These are phyloP conservation scores for Notocelia uddmanniana DNA, from an alignment of 2,888 invertebrate species.

Conservation along the genomic window DNA sequence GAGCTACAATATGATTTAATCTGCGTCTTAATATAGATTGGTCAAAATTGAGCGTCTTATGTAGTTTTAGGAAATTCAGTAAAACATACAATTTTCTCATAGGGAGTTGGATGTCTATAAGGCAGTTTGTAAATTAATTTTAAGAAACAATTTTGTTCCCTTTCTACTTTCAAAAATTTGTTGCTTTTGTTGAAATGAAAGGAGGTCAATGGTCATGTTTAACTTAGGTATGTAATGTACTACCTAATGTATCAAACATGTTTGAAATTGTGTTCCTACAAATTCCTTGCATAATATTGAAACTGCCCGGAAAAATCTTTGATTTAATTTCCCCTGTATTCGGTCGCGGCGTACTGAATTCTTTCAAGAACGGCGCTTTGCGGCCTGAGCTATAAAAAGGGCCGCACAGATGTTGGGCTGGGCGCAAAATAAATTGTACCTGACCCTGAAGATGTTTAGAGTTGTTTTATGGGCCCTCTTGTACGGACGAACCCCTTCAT, in stretches of 20 bases:
- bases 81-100: too few relatives aligned
- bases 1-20: too few relatives aligned
- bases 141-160: too few relatives aligned
- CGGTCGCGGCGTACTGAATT: constrained; percentile 56
- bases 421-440: constrained; percentile 50
- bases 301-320: not conserved
- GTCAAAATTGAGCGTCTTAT: too few relatives aligned
- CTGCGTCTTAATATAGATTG: too few relatives aligned
- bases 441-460: constrained; percentile 17
- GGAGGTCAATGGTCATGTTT: too few relatives aligned
- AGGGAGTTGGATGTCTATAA: too few relatives aligned
- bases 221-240: too few relatives aligned
- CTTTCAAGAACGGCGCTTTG: constrained; percentile 53
- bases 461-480: not conserved
- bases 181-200: too few relatives aligned
- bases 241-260: not conserved
- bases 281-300: constrained; percentile 6
- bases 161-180: too few relatives aligned
- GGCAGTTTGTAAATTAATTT: too few relatives aligned
- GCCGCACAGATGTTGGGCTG: constrained; percentile 54
- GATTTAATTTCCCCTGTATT: not conserved
- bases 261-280: not conserved
- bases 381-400: constrained; percentile 55
- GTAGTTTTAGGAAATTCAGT: too few relatives aligned
- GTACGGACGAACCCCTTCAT: not conserved